Conservation (phyloP, 2,888 invertebrate genomes). For the Chironomus riparius region DNA sequence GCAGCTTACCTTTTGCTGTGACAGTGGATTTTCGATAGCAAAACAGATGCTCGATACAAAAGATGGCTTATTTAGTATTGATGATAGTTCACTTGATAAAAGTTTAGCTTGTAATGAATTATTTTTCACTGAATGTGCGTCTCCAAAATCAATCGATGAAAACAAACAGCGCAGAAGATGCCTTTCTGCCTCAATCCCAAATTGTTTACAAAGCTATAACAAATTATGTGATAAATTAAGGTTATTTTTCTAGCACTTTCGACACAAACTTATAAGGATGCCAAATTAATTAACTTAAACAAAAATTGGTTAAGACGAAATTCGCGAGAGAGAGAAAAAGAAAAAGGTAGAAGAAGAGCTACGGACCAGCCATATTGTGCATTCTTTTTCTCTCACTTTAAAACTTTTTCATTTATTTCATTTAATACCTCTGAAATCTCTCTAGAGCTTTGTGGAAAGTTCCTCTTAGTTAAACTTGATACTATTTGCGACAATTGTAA, state of each 20-base stretch:
- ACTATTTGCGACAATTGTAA: constrained; percentile 43
- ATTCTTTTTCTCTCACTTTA: background rate
- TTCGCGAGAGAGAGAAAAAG: background rate
- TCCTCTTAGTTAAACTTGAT: constrained; percentile 74
- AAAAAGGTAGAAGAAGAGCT: background rate
- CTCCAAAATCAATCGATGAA: constrained; percentile 76
- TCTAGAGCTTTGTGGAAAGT: constrained; percentile 81
- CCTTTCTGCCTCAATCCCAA: constrained; percentile 95
- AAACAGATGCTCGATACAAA: constrained; percentile 81
- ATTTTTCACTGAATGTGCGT: constrained; percentile 50
- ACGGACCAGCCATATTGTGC: background rate
- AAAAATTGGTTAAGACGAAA: background rate
- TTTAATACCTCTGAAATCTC: constrained; percentile 78
- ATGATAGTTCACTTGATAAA: constrained; percentile 66
- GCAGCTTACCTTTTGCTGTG: constrained; percentile 57
- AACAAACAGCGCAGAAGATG: constrained; percentile 92
- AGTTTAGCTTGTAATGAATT: constrained; percentile 62
- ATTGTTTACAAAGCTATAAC: constrained; percentile 71
- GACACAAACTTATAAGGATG: too few relatives aligned
- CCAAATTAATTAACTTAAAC: background rate
- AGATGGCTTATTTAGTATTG: constrained; percentile 74
- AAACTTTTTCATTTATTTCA: background rate
- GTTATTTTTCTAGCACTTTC: background rate
- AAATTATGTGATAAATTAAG: background rate
- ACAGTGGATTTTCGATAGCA: constrained; percentile 73